Conservation (phyloP, 1,140 invertebrate genomes). For the Leptopilina clavipes region DNA sequence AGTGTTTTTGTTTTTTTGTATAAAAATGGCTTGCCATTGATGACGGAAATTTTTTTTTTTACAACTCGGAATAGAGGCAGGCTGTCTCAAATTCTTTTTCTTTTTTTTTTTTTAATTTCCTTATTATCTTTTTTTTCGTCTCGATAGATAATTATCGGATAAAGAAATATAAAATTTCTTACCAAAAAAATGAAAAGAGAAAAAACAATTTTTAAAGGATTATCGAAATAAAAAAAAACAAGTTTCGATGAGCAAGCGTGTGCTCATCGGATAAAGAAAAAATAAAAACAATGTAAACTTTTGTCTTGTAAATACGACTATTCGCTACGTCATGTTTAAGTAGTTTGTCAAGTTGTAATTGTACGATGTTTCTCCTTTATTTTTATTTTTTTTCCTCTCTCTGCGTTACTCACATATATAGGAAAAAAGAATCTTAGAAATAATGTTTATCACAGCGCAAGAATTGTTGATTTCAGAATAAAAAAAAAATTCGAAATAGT, state of each 20-base stretch:
- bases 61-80: background rate
- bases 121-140: constrained; percentile 24
- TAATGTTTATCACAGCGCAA: too few species aligned
- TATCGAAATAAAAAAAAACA: background rate
- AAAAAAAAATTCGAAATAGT: too few species aligned
- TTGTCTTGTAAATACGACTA: constrained; percentile 20
- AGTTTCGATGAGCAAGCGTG: background rate
- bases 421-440: too few species aligned
- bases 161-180: constrained; percentile 22
- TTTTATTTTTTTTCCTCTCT: background rate
- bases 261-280: background rate
- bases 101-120: constrained; percentile 35
- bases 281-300: background rate
- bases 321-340: constrained; percentile 2
- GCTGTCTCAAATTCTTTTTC: background rate
- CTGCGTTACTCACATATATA: background rate
- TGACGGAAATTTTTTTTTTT: background rate
- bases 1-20: constrained; percentile 23
- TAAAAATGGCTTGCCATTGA: constrained; percentile 33
- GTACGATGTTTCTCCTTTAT: constrained; percentile 26
- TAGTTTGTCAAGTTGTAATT: constrained; percentile 22
- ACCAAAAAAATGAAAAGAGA: background rate
- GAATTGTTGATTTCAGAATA: too few species aligned
- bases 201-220: background rate
- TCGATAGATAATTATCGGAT: background rate